phyloP scores from a whole-genome alignment of 2,113 vertebrate species.

The Macaca nemestrina region DNA sequence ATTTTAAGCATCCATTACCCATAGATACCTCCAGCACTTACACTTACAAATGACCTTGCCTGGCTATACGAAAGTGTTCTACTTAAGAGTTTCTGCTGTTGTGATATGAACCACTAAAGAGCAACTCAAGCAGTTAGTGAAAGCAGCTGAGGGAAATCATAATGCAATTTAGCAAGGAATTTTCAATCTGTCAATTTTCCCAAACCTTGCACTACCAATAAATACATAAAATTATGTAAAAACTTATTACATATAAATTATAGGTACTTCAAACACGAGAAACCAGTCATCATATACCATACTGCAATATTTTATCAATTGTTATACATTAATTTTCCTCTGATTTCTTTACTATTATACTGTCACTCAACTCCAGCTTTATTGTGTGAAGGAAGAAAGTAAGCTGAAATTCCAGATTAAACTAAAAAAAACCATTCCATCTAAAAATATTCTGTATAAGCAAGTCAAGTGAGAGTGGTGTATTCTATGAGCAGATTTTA shows the following conservation, averaged over 20 bases:
- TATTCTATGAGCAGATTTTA: neutral
- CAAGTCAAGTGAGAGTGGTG: neutral
- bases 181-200: neutral
- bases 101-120: constrained; percentile 22
- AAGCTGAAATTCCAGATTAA: neutral
- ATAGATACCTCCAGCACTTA: neutral
- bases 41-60: constrained; percentile 2
- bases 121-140: constrained; percentile 36
- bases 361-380: neutral
- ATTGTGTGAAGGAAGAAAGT: neutral
- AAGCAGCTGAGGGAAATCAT: constrained; percentile 36
- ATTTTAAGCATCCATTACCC: constrained; percentile 20
- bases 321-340: neutral
- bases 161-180: constrained; percentile 32
- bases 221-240: neutral
- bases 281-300: neutral
- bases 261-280: neutral
- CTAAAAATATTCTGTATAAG: neutral
- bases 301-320: neutral
- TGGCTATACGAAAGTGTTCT: constrained; percentile 28
- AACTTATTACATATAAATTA: neutral
- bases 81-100: constrained; percentile 54
- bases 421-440: neutral
- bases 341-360: neutral
- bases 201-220: neutral